phyloP scores from a whole-genome alignment of 2,888 invertebrate species.

The Rhingia campestris region DNA sequence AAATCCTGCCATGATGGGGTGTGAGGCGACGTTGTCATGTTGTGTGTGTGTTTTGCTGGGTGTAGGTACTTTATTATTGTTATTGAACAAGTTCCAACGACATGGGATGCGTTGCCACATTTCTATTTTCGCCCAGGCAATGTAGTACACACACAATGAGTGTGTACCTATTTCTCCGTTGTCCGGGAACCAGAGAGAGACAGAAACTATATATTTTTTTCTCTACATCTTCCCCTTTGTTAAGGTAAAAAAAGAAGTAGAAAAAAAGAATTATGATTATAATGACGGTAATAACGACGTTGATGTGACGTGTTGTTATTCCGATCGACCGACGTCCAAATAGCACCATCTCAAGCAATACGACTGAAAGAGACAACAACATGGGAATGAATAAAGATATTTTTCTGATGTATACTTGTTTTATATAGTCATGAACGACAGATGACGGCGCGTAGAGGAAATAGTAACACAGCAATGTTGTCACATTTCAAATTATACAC shows the following conservation, averaged over 20 bases:
- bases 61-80: conserved; percentile 63
- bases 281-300: conserved; percentile 73
- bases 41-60: not conserved
- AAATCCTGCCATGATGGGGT: conserved; percentile 31
- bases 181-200: conserved; percentile 34
- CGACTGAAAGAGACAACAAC: conserved; percentile 47
- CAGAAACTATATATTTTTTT: conserved; percentile 29
- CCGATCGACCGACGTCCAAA: conserved; percentile 37
- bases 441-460: conserved; percentile 65
- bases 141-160: conserved; percentile 10
- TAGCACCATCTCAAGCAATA: not conserved
- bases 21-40: not conserved
- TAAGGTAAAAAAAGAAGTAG: conserved; percentile 34
- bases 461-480: conserved; percentile 59
- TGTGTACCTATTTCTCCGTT: conserved; percentile 23
- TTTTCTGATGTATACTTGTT: not conserved
- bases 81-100: conserved; percentile 64
- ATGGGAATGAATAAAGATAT: conserved; percentile 40
- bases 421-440: conserved; percentile 37
- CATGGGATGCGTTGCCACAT: conserved; percentile 59
- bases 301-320: conserved; percentile 74
- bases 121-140: conserved; percentile 22
- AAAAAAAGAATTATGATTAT: conserved; percentile 56
- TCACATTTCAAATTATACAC: conserved; percentile 52
- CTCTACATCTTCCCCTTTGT: conserved; percentile 27